These are phyloP conservation scores for Lasioglossum zephyrum DNA, from an alignment of 2,888 invertebrate genomes.

Conservation along the genomic window DNA sequence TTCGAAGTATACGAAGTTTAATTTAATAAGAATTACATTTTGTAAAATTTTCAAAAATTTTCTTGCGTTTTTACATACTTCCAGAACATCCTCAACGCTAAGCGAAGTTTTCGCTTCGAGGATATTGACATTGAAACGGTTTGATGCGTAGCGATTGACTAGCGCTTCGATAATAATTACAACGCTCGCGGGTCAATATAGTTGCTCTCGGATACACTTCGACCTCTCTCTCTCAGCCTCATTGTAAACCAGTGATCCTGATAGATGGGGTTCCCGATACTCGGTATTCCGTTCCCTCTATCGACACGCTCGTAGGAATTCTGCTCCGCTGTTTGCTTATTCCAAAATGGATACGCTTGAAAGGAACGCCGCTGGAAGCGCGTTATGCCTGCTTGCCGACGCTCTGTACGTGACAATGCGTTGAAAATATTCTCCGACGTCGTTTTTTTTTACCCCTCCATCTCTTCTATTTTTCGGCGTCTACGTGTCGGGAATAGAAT, in stretches of 20 bases:
- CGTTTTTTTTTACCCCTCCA: neutral
- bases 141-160: constrained; percentile 11
- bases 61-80: too few species aligned
- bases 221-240: constrained; percentile 22
- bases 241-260: constrained; percentile 34
- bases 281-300: constrained; percentile 40
- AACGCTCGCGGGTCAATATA: constrained; percentile 48
- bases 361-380: neutral
- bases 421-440: neutral
- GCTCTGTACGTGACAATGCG: constrained; percentile 24
- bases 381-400: neutral
- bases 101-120: neutral
- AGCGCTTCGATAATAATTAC: constrained; percentile 46
- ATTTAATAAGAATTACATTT: too few species aligned
- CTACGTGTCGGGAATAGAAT: neutral
- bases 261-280: constrained; percentile 41
- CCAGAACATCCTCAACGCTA: too few species aligned
- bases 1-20: too few species aligned
- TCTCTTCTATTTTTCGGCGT: neutral
- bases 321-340: constrained; percentile 33
- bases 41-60: too few species aligned
- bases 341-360: constrained; percentile 25
- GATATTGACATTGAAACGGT: constrained; percentile 13
- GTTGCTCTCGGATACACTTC: constrained; percentile 24
- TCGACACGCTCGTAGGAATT: constrained; percentile 15